Evolutionary conservation across 2,797 vertebrate genomes (phyloP), one percentile per base, ranked within the genome.

Genomic region (Parotocinclus haroldoi): DNA sequence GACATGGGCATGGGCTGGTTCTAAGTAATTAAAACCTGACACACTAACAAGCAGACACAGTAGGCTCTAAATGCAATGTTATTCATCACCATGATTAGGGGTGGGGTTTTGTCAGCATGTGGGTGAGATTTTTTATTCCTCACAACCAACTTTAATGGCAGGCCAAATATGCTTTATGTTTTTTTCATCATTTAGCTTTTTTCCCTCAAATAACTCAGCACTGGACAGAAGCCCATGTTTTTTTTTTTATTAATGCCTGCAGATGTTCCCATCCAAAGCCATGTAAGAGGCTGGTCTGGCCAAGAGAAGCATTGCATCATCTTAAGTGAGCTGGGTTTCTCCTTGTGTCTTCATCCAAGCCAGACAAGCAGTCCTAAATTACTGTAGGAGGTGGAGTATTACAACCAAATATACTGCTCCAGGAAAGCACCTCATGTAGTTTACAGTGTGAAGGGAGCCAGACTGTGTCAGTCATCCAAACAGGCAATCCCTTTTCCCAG

Each of bases 381-480:
- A 62, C 46, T 58, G 46, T 64, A 54, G 56, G 37, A 59, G 58
- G 68, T 59, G 48, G 68, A 54, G 54, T 64, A 71, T 73, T 63
- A 63, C 65, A 66, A 70, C 16, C 55, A 53, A 55, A 80, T 66
- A 68, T 58, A 70, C 67, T 69, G 55, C 69, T 14, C 59, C 18
- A 42, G 67, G 45, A 76, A 76, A 73, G 68, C 66, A 71, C 52
- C 63, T 52, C 50, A 36, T 52, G 44, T 62, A 72, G 58, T 74
- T 76, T 72, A 70, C 63, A 63, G 60, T 74, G 65, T 40, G 40
- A 68, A 37, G 16, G 57, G 17, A 59, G 71, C 64, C 71, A 74
- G 74, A 66, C 48, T 51, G 53, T 76, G 72, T 77, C 71, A 69
- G 66, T 73, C 37, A 52, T 53, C 17, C 59, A 69, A 76, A 73